These are phyloP conservation scores for Fragum fragum DNA, from an alignment of 2,888 invertebrate genomes.

Conservation along the genomic window DNA sequence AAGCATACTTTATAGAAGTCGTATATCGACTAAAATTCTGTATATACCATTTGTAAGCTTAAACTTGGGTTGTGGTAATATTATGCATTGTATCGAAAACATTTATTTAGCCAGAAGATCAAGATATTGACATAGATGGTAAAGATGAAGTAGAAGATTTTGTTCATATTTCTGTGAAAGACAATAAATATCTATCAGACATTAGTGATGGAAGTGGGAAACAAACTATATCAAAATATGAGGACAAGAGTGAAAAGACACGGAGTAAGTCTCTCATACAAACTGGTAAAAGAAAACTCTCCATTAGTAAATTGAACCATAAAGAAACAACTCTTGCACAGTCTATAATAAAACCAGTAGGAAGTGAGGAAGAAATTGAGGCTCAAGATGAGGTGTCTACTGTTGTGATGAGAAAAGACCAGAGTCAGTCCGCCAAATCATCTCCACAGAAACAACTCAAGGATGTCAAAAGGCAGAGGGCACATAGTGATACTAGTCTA, in stretches of 20 bases:
- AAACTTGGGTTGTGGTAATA: not conserved
- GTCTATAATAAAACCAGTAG: not conserved
- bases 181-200: constrained; percentile 11
- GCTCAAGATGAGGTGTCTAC: constrained; percentile 1
- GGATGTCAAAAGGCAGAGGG: constrained; percentile 56
- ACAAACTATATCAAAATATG: not conserved
- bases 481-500: constrained; percentile 73
- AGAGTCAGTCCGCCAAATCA: constrained; percentile 65
- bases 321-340: constrained; percentile 8
- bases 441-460: constrained; percentile 62
- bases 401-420: constrained; percentile 24
- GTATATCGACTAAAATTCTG: no score
- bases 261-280: constrained; percentile 16
- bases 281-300: constrained; percentile 49
- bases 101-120: constrained; percentile 20
- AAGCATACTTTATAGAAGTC: no score
- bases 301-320: constrained; percentile 26
- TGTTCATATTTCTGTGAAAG: constrained; percentile 70
- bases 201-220: not conserved
- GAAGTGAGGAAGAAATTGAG: constrained; percentile 5
- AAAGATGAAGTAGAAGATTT: constrained; percentile 64
- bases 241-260: constrained; percentile 11
- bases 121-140: constrained; percentile 46
- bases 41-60: not conserved
- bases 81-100: no score